Base-by-base conservation (phyloP, 2,888 invertebrate genomes). In the Drosophila anomelani region DNA sequence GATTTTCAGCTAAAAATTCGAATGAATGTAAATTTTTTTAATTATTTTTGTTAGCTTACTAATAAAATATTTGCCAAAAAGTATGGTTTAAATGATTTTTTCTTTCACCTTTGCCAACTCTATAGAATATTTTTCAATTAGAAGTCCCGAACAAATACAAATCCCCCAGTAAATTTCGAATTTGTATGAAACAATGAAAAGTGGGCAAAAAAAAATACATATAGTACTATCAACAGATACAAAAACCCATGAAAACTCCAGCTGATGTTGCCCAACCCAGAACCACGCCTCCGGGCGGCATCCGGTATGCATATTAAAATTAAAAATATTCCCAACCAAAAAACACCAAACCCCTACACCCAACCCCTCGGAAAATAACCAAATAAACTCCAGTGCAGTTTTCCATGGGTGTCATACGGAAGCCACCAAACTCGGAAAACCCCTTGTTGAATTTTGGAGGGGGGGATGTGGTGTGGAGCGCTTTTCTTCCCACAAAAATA, bases 231-330 rank as follows among this genome's bases (percentile, higher is more conserved):
- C 49, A 69, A 32, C 49, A 44, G 41, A 57, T 70, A 51, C 60
- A 72, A 53, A 39, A 57, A 61, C 13, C 69, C 26, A 67, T 55
- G 55, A 47, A 68, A 68, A 47, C 47, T 67, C n/a, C 68, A 55
- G 43, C 63, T 64, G 64, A 62, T 67, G 54, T 56, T 38, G 17
- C 41, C 67, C 38, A 23, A 38, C 10, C 51, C 49, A 39, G 36
- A 71, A 36, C 70, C 29, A 54, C 49, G 57, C 56, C 64, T 64
- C 32, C 5, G 17, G 75, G 53, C 70, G 43, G 29, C 57, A 54
- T 70, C 60, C 61, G 66, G 49, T 57, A 61, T 76, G 76, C 71
- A 76, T 76, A 67, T 76, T 76, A 71, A 76, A 76, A 76, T 71
- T 76, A 63, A 69, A 64, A 73, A 73, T 73, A 60, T 64, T 60